Conservation (phyloP, 2,797 vertebrate genomes). For the Chelon auratus region DNA sequence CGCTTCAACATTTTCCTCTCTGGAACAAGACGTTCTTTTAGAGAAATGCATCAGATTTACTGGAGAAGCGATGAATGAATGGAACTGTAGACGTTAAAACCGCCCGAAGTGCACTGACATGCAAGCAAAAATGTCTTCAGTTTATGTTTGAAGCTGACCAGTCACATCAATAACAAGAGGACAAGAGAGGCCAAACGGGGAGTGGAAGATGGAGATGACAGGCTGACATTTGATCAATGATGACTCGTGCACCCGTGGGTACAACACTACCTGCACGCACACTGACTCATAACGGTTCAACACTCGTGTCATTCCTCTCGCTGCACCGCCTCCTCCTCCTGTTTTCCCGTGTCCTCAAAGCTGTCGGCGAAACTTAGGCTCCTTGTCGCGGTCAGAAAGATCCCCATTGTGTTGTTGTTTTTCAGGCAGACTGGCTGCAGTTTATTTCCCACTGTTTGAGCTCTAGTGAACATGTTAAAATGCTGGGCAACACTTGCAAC, state of each 20-base stretch:
- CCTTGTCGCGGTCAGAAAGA: slow-evolving; percentile 32
- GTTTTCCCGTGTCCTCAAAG: slow-evolving; percentile 18
- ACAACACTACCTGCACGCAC: slow-evolving; percentile 56
- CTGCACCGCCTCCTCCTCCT: slow-evolving; percentile 25
- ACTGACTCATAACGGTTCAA: slow-evolving; percentile 58
- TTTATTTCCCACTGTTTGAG: slow-evolving; percentile 43
- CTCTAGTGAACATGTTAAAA: slow-evolving; percentile 44
- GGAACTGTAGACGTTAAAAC: slow-evolving; percentile 13
- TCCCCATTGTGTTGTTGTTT: slow-evolving; percentile 39
- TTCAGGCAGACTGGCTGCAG: slow-evolving; percentile 38
- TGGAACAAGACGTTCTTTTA: neutral
- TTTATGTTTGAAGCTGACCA: slow-evolving; percentile 31
- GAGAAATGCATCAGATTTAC: neutral
- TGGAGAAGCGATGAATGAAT: slow-evolving; percentile 11
- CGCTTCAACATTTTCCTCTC: neutral
- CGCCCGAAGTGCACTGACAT: neutral
- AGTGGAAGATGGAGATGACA: slow-evolving; percentile 45
- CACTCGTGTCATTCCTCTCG: slow-evolving; percentile 28
- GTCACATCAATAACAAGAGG: slow-evolving; percentile 45
- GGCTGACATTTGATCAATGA: slow-evolving; percentile 72
- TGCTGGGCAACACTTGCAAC: slow-evolving; percentile 31
- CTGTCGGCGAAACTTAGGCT: slow-evolving; percentile 38
- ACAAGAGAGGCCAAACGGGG: slow-evolving; percentile 33
- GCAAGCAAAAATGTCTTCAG: slow-evolving; percentile 22
- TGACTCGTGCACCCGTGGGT: slow-evolving; percentile 58